These are phyloP conservation scores for Lamellibrachia luymesi DNA, from an alignment of 1,140 invertebrate genomes.

Conservation along the genomic window DNA sequence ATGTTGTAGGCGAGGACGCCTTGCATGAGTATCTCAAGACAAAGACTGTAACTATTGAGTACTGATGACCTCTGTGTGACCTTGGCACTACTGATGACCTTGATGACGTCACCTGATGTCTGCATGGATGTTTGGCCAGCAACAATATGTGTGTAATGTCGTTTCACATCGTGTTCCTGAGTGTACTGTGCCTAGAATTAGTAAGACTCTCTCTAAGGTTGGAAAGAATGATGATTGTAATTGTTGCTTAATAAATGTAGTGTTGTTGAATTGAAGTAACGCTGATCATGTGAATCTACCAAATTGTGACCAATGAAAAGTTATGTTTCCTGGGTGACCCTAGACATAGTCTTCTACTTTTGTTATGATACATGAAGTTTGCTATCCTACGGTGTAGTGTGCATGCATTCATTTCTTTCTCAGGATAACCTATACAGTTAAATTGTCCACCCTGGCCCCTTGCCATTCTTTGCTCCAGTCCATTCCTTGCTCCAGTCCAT, in stretches of 20 bases:
- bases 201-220: background rate
- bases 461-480: too few relatives aligned
- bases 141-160: background rate
- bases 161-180: background rate
- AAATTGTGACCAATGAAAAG: too few relatives aligned
- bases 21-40: conserved; percentile 93
- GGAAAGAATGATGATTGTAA: background rate
- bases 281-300: background rate
- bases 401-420: too few relatives aligned
- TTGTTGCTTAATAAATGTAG: background rate
- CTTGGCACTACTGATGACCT: background rate
- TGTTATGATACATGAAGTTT: too few relatives aligned
- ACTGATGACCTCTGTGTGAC: conserved; percentile 61
- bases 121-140: background rate
- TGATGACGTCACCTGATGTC: background rate
- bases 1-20: conserved; percentile 76
- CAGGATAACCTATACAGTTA: too few relatives aligned
- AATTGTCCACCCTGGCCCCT: too few relatives aligned
- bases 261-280: background rate
- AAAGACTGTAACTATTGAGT: conserved; percentile 92
- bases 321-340: too few relatives aligned
- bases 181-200: background rate
- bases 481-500: too few relatives aligned
- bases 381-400: too few relatives aligned
- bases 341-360: too few relatives aligned